Evolutionary conservation across 2,888 invertebrate genomes (phyloP).

Genomic region (Exocentrus adspersus): DNA sequence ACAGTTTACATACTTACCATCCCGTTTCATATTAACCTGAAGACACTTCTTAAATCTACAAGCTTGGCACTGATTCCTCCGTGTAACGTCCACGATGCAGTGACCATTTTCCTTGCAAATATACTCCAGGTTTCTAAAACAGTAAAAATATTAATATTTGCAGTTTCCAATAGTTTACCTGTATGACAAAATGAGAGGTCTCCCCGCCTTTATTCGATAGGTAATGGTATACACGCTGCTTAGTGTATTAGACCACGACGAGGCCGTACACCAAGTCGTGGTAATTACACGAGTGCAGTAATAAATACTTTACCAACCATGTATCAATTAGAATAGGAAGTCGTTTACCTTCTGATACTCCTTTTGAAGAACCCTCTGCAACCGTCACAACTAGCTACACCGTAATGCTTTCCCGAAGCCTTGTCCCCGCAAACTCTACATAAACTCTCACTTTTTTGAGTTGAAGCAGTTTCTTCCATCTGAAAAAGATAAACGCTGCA

Average conservation of each 20-base stretch:
- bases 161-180: too few species aligned
- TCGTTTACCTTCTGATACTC: conserved; percentile 85
- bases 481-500: too few species aligned
- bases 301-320: too few species aligned
- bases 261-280: too few species aligned
- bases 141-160: too few species aligned
- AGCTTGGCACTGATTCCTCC: conserved; percentile 94
- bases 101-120: conserved; percentile 89
- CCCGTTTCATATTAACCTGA: conserved; percentile 91
- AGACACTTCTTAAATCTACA: conserved; percentile 93
- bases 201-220: too few species aligned
- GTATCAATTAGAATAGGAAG: too few species aligned
- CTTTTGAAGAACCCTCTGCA: conserved; percentile 95
- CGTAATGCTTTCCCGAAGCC: conserved; percentile 88
- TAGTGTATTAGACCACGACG: too few species aligned
- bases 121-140: conserved; percentile 83
- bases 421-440: conserved; percentile 92
- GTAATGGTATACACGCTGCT: too few species aligned
- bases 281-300: too few species aligned
- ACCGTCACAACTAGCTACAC: conserved; percentile 88
- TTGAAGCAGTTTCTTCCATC: conserved; percentile 57
- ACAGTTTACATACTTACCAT: conserved; percentile 73
- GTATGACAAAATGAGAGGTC: too few species aligned
- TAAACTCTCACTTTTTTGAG: conserved; percentile 69
- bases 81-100: conserved; percentile 90